Conservation (phyloP, 1,140 invertebrate genomes). For the Plectrocnemia conspersa region DNA sequence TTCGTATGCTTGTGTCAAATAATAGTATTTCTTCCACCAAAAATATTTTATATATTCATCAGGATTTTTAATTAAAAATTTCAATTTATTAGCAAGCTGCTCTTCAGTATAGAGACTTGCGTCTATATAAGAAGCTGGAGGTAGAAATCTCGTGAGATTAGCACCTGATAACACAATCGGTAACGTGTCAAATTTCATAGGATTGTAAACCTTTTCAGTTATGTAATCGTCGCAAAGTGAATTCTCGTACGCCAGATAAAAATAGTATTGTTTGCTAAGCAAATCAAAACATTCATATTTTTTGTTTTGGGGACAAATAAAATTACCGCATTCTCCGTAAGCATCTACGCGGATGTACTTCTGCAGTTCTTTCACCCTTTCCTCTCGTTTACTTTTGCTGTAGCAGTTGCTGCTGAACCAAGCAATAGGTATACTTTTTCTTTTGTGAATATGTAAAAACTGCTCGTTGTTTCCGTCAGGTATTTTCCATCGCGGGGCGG, state of each 20-base stretch:
- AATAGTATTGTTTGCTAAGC: slow-evolving; percentile 54
- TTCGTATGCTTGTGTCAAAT: not conserved
- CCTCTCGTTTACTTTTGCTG: slow-evolving; percentile 51
- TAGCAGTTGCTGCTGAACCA: slow-evolving; percentile 63
- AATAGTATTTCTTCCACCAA: slow-evolving; percentile 46
- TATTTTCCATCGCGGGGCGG: slow-evolving; percentile 19
- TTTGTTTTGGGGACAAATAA: slow-evolving; percentile 37
- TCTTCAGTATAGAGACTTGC: slow-evolving; percentile 51
- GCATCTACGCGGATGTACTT: slow-evolving; percentile 59
- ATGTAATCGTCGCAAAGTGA: slow-evolving; percentile 53
- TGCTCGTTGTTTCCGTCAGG: slow-evolving; percentile 7
- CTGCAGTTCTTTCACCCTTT: slow-evolving; percentile 51
- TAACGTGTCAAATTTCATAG: slow-evolving; percentile 44
- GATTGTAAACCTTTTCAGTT: slow-evolving; percentile 56
- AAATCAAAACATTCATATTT: slow-evolving; percentile 43
- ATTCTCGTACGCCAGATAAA: slow-evolving; percentile 64
- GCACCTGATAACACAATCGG: slow-evolving; percentile 56
- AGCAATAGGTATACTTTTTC: slow-evolving; percentile 48
- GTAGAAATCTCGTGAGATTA: slow-evolving; percentile 52
- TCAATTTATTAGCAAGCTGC: slow-evolving; percentile 52
- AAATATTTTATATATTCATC: slow-evolving; percentile 51
- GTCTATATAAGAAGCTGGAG: slow-evolving; percentile 56
- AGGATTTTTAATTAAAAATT: slow-evolving; percentile 44
- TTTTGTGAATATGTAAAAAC: slow-evolving; percentile 13
- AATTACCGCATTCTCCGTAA: slow-evolving; percentile 58